These are phyloP conservation scores for Neogale vison DNA, from an alignment of 2,113 vertebrate species.

Conservation along the genomic window DNA sequence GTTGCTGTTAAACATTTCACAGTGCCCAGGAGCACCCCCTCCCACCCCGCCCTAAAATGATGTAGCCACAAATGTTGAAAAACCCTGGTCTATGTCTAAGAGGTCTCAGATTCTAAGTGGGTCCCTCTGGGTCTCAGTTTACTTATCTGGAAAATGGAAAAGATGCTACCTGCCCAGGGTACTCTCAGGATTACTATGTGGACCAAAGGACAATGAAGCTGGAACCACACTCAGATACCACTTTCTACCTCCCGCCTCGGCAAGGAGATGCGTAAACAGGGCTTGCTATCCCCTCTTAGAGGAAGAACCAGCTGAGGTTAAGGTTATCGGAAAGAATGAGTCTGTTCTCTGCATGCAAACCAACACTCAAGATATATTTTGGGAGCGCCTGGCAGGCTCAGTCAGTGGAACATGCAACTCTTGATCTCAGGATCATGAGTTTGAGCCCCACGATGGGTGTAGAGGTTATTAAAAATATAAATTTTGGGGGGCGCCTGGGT, in stretches of 20 bases:
- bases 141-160: neutral
- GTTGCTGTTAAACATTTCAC: neutral
- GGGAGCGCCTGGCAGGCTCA: neutral
- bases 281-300: accelerated
- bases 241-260: neutral
- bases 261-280: neutral
- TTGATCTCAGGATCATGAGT: neutral
- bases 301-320: too few relatives aligned
- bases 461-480: neutral
- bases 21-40: neutral
- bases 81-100: neutral
- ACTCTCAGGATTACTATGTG: neutral
- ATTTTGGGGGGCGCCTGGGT: too few relatives aligned
- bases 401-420: neutral
- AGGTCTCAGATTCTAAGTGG: neutral
- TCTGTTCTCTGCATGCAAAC: neutral
- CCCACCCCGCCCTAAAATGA: neutral
- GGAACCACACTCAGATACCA: neutral
- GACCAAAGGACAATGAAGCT: neutral
- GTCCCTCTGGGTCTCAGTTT: neutral
- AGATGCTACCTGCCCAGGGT: neutral
- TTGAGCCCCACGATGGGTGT: neutral
- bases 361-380: neutral
- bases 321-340: neutral
- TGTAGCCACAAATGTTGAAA: accelerated